Evolutionary conservation across 1,140 invertebrate genomes (phyloP).

Genomic region (Dreissena rostriformis): DNA sequence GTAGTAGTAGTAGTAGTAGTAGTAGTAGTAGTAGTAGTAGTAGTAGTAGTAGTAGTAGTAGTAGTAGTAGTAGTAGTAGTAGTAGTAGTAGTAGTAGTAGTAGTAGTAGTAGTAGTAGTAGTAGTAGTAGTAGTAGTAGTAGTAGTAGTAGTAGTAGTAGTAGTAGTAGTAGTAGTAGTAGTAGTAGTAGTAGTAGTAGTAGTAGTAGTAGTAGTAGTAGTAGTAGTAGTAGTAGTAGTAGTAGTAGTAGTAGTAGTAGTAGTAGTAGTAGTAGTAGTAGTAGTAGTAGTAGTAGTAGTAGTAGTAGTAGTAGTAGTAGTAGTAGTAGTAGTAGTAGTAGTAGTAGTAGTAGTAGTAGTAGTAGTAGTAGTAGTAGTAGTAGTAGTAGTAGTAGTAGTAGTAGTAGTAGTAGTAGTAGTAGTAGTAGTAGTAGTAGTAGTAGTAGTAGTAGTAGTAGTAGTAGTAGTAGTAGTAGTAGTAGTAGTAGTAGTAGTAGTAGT

Average conservation of each 20-base stretch:
- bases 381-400: background rate
- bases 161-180: constrained; percentile 29
- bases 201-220: background rate
- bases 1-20: constrained; percentile 48
- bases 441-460: constrained; percentile 3
- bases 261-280: constrained; percentile 41
- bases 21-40: constrained; percentile 29
- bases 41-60: constrained; percentile 18
- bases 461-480: constrained; percentile 24
- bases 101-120: constrained; percentile 18
- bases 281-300: constrained; percentile 33
- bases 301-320: constrained; percentile 12
- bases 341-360: background rate
- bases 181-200: background rate
- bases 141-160: constrained; percentile 37
- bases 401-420: constrained; percentile 12
- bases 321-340: constrained; percentile 6
- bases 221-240: constrained; percentile 17
- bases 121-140: constrained; percentile 18
- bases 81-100: constrained; percentile 37
- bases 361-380: background rate
- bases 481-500: constrained; percentile 26
- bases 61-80: constrained; percentile 30
- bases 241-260: constrained; percentile 42
- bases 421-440: constrained; percentile 5